Conservation (phyloP, 2,113 vertebrate genomes). For the Dryoscopus gambensis region DNA sequence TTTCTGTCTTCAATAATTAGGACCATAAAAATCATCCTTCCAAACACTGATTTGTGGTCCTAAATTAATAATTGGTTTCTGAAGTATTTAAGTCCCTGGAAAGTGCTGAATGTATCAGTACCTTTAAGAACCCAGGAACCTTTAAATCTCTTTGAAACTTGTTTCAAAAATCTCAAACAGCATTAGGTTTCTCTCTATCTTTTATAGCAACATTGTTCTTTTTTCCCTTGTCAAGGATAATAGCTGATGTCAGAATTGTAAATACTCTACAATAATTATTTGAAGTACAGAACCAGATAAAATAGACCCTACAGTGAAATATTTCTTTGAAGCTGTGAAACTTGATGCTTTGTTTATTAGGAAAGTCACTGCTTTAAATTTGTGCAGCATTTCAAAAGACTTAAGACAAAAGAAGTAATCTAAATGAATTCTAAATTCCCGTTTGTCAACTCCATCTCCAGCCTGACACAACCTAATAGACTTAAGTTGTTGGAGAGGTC, state of each 20-base stretch:
- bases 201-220: neutral
- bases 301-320: slow-evolving; percentile 17
- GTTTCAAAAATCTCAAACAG: neutral
- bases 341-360: slow-evolving; percentile 2
- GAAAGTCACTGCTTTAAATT: neutral
- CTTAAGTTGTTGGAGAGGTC: neutral
- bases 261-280: neutral
- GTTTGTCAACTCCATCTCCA: neutral
- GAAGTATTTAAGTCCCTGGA: neutral
- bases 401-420: neutral
- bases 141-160: neutral
- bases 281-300: neutral
- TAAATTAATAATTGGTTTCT: neutral
- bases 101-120: neutral
- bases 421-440: neutral
- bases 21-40: neutral
- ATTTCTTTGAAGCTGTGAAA: slow-evolving; percentile 4
- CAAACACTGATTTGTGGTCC: neutral
- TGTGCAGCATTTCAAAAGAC: neutral
- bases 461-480: neutral
- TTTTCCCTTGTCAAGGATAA: neutral
- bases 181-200: neutral
- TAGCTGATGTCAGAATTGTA: neutral
- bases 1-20: neutral
- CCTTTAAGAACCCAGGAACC: neutral